Base-by-base conservation (phyloP, 1,140 invertebrate species). In the Argopecten irradians region DNA sequence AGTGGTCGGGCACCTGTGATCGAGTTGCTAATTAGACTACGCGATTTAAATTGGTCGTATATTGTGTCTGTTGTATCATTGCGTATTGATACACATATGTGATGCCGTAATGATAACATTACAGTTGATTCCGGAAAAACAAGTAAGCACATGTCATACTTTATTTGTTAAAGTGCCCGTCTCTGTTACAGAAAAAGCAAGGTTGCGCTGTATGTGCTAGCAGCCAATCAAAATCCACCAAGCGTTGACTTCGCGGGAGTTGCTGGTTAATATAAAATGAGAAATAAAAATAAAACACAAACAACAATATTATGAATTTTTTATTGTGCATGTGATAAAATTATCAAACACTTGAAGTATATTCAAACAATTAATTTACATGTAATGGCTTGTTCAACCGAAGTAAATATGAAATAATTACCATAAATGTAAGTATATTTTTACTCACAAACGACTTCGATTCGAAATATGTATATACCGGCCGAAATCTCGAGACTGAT, bases 191-290 rank as follows among this genome's bases (percentile, higher is more conserved):
- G n/a, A 71, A 71, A 71, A 28, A 28, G 55, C 55, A 28, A 71
- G 55, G 55, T 16, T 7, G 22, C 8, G 22, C 22, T 28, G 2
- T n/a, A n/a, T 71, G 22, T 71, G 55, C 55, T 28, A 71, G 28
- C 11, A 71, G 28, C 55, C 55, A 71, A 71, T 71, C 55, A 71
- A 71, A 71, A 71, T 71, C 22, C 55, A 71, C 55, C 55, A 71
- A 71, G 55, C 55, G 55, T 71, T 71, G n/a, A 71, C 55, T 71
- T 71, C 55, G 55, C 55, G 55, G 55, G 55, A 71, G 55, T 71
- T 71, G 55, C 5, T 71, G 55, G 55, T 71, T 71, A 2, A 16
- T 71, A 71, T 71, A 71, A 71, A 71, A 71, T 39, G 28, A 28
- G 16, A 11, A 28, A 71, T n/a, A 5, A 1, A 71, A 71, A 71